Evolutionary conservation across 1,140 invertebrate species (phyloP).

Genomic region (Pogonognathellus flavescens): DNA sequence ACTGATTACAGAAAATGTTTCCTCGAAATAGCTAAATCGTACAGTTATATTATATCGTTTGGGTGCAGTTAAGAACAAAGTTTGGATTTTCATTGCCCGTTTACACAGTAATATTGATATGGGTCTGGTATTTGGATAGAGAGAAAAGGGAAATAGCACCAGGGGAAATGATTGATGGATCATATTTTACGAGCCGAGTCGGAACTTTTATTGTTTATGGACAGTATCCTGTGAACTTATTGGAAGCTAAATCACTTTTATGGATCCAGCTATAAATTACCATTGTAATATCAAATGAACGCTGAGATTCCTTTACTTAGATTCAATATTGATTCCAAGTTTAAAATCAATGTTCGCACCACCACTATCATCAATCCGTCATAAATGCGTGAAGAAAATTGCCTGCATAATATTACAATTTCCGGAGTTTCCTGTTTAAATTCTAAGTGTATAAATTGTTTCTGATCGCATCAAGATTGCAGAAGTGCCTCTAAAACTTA

Average conservation of each 20-base stretch:
- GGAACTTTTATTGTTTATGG: conserved; percentile 47
- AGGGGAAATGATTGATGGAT: conserved; percentile 48
- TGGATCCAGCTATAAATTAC: conserved; percentile 38
- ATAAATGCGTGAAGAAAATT: no score
- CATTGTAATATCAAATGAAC: neutral
- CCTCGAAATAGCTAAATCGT: no score
- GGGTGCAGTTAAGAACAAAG: neutral
- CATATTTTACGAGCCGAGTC: conserved; percentile 46
- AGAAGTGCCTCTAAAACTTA: no score
- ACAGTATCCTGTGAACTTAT: conserved; percentile 48
- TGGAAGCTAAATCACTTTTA: conserved; percentile 49
- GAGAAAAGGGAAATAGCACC: conserved; percentile 23
- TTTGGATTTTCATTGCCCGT: conserved; percentile 10
- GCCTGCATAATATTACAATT: no score
- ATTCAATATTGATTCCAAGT: conserved; percentile 22
- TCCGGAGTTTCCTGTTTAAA: no score
- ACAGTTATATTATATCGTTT: conserved; percentile 6
- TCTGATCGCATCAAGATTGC: no score
- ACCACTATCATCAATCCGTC: no score
- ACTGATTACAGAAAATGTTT: no score
- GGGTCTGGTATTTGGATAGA: neutral
- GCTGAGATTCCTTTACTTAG: conserved; percentile 2
- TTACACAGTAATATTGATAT: neutral
- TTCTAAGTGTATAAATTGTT: no score
- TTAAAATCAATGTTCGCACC: no score